Conservation (phyloP, 2,888 invertebrate genomes). For the Arrhopalites spinosus region DNA sequence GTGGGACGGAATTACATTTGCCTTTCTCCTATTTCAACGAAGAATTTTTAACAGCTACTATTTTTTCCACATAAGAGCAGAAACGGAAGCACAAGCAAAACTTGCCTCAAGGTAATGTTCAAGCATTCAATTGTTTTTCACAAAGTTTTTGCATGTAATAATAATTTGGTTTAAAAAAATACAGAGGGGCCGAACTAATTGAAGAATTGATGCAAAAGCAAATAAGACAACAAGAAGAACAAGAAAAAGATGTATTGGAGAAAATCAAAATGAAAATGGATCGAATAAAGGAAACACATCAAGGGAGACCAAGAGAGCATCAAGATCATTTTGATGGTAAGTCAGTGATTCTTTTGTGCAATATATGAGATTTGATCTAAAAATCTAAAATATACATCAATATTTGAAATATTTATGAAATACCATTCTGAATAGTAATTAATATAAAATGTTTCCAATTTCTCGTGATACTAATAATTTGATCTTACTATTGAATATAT, state of each 20-base stretch:
- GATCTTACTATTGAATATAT: no score
- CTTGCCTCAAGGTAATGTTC: constrained; percentile 80
- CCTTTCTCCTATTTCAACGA: constrained; percentile 87
- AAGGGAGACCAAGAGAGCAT: constrained; percentile 71
- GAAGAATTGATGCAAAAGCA: constrained; percentile 88
- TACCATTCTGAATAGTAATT: no score
- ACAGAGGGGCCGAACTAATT: constrained; percentile 90
- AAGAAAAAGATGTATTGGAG: constrained; percentile 82
- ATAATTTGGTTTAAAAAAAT: background rate
- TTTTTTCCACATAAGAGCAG: constrained; percentile 95
- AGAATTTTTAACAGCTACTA: constrained; percentile 93
- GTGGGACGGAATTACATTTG: constrained; percentile 95
- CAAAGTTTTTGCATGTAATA: no score
- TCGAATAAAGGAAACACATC: constrained; percentile 88
- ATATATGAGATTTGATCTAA: no score
- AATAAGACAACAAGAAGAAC: constrained; percentile 83
- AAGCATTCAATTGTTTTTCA: background rate
- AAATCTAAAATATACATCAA: no score
- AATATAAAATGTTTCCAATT: no score
- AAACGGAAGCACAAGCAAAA: constrained; percentile 92
- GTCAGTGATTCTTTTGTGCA: constrained; percentile 56
- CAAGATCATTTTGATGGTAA: constrained; percentile 82
- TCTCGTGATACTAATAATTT: no score
- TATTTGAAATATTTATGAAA: no score
- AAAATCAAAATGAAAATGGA: constrained; percentile 97